phyloP scores from a whole-genome alignment of 2,888 invertebrate species.

The Suillia variegata region DNA sequence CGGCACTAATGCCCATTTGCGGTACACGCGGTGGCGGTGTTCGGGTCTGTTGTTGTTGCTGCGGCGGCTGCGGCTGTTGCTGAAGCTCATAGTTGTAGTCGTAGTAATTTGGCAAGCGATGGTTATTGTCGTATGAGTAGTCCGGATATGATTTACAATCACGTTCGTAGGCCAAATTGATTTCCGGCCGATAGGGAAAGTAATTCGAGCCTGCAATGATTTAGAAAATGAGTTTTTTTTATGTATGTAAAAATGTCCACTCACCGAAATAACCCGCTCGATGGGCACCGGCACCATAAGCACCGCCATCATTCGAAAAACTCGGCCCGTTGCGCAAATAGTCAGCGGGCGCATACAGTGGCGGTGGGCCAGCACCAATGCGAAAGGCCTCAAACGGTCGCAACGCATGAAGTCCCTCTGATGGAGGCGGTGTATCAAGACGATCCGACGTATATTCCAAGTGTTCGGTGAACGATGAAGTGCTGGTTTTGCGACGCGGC shows the following conservation, averaged over 20 bases:
- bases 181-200: conserved; percentile 59
- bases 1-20: conserved; percentile 60
- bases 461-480: conserved; percentile 72
- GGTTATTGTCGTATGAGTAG: conserved; percentile 57
- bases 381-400: conserved; percentile 47
- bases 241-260: conserved; percentile 5
- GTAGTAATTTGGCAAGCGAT: conserved; percentile 56
- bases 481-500: conserved; percentile 75
- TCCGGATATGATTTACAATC: conserved; percentile 61
- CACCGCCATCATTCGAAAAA: conserved; percentile 52
- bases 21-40: conserved; percentile 60
- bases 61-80: conserved; percentile 25
- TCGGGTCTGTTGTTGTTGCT: conserved; percentile 39
- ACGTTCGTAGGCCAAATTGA: conserved; percentile 55
- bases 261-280: conserved; percentile 58
- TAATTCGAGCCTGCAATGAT: conserved; percentile 57
- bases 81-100: conserved; percentile 54
- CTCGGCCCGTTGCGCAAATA: conserved; percentile 55
- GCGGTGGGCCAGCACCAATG: conserved; percentile 45
- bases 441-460: conserved; percentile 41
- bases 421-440: conserved; percentile 15
- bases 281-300: conserved; percentile 41
- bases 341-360: conserved; percentile 51
- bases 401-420: conserved; percentile 25
- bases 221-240: background rate